Evolutionary conservation across 92 coral and sea anemone species (phyloP), one percentile per base, ranked within the genome.

Genomic region (Porites rus): DNA sequence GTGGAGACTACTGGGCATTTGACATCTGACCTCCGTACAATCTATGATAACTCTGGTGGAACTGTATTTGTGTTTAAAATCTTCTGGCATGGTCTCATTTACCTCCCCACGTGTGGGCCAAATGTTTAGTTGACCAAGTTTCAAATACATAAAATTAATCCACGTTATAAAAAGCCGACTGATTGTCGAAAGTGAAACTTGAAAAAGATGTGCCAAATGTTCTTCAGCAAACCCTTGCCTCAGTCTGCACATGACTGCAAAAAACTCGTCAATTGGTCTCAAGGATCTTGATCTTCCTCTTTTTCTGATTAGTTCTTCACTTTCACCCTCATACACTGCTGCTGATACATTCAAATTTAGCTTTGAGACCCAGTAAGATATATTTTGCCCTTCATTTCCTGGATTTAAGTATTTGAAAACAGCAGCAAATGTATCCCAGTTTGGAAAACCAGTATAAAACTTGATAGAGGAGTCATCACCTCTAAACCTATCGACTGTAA

Each of bases 401-500:
- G 85, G 86, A 72, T 89, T 77, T 3, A 90, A 62, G 62, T 68
- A 90, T 0, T n/a, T 70, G n/a, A 66, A 86, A 14, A 86, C 51
- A 20, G 91, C 63, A 79, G 63, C 61, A 65, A 87, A 91, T 10
- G 81, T 21, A 51, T 86, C 91, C 78, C 81, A 80, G 54, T 66
- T 87, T 54, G 75, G 75, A 82, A 90, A 90, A n/a, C 93, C 93
- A 67, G 91, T 87, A 62, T 90, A 81, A 76, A 90, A 90, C 16
- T 81, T 65, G 38, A 73, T 46, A 76, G 86, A 43, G 13, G 65
- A 28, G 69, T 86, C 76, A 54, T 65, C 43, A 51, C 69, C 13
- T 79, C 51, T 51, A 18, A 76, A 74, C 18, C 69, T 19, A 14
- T 84, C 71, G 7, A 79, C 43, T 9, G 76, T 69, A 85, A 90